Evolutionary conservation across 2,113 vertebrate genomes (phyloP), one percentile per base, ranked within the genome.

Genomic region (Xerus inauris): DNA sequence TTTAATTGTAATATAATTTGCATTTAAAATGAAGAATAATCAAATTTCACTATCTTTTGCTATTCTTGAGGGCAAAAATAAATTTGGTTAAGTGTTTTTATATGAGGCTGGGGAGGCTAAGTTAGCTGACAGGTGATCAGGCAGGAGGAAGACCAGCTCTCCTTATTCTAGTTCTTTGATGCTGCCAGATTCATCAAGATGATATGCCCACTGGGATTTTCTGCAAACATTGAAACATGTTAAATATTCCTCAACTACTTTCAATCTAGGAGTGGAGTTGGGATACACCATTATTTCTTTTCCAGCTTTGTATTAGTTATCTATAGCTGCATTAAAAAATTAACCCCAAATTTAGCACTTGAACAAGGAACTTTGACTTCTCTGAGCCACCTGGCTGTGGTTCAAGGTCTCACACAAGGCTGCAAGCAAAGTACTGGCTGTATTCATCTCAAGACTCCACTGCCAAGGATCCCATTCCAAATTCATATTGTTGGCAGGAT

Each of bases 11-110:
- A 94, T 6, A 4, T 42, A 30, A 59, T 86, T 95, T 85, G 30
- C 40, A 93, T 92, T 97, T 96, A 49, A 84, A 97, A 90, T 35
- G 47, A 89, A 80, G 5, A 75, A 76, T 71, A 51, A 16, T 77
- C 81, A 75, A 38, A 26, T 91, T 64, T 64, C 35, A 71, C 30
- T 0, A 1, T 93, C 11, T 10, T 80, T 54, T 51, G 49, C 49
- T 51, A 51, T 51, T 51, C 49, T 51, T 51, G 49, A 51, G 49
- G 49, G 49, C 49, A 51, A 51, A 14, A 51, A 51, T 5, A 14
- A 17, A 51, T 51, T 51, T 51, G 49, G 20, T 13, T 57, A 40
- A 28, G 26, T 72, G 59, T 64, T 89, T 88, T 30, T 32, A 22
- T 51, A 24, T 57, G 11, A 76, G n/a, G 16, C 42, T 49, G 47